Evolutionary conservation across 64 coral and sea anemone species (phyloP).

Genomic region (Stichodactyla mertensii): DNA sequence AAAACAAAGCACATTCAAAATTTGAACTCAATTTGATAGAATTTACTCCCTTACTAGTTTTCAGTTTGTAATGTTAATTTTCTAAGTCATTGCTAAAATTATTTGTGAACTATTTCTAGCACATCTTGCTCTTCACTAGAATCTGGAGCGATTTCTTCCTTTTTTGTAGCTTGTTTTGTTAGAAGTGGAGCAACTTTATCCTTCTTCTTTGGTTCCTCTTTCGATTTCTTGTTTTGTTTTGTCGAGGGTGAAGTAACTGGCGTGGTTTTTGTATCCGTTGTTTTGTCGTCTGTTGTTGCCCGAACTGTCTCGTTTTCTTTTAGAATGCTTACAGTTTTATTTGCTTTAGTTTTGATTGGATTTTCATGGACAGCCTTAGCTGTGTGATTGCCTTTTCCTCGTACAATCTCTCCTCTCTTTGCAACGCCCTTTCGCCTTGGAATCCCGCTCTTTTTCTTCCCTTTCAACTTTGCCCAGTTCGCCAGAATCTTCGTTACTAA

Average conservation of each 20-base stretch:
- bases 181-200: too few species aligned
- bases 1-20: background rate
- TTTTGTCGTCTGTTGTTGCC: background rate
- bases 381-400: background rate
- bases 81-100: background rate
- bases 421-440: background rate
- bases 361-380: background rate
- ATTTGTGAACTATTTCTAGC: slow-evolving; percentile 4
- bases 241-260: background rate
- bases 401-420: slow-evolving; percentile 12
- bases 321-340: background rate
- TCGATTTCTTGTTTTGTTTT: background rate
- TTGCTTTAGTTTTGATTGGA: background rate
- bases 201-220: background rate
- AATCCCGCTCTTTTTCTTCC: slow-evolving; percentile 20
- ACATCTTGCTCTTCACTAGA: background rate
- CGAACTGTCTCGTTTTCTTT: background rate
- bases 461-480: slow-evolving; percentile 18
- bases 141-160: background rate
- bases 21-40: background rate
- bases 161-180: background rate
- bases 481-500: slow-evolving; percentile 7
- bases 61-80: background rate
- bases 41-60: background rate
- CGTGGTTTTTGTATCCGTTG: background rate